Base-by-base conservation (phyloP, 2,797 vertebrate genomes). In the Florisuga fusca region DNA sequence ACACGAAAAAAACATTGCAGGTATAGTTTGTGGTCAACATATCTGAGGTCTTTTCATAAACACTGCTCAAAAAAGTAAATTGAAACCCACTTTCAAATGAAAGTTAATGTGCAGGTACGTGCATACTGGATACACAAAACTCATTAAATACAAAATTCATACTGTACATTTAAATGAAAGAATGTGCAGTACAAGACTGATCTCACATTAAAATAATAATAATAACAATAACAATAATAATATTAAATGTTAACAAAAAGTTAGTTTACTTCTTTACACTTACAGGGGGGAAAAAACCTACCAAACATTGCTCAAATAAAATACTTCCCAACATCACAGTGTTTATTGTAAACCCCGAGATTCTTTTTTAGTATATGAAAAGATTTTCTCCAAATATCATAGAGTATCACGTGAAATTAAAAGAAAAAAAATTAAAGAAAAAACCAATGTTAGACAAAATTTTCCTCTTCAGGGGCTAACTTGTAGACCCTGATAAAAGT, bases 241-340 rank as follows among this genome's bases (percentile, higher is more conserved):
- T 85, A 41, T 82, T 97, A 96, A 97, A 88, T 51, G 73, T 93
- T 93, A 97, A 97, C 94, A 90, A 97, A 96, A 96, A 95, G 79
- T 93, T 91, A n/a, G 68, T 90, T 95, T 93, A 68, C 75, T 84
- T 95, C 91, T 83, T 94, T 92, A 94, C 94, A 93, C 94, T 87
- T 88, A 59, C 29, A 82, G 73, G 90, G 89, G 80, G 31, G 8
- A 31, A 67, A 66, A 75, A 94, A 84, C 83, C 90, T 96, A 97
- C 95, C 89, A 90, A 97, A 93, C 93, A 78, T 96, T 94, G 93
- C 79, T 84, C 58, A 96, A 98, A 97, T 96, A 96, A 98, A 98
- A 96, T 84, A 94, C 96, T 98, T 98, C 97, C 97, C 97, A 97
- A 98, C 98, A 98, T 99, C 99, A 99, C 99, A 99, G 99, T 99